Evolutionary conservation across 1,140 invertebrate species (phyloP), one percentile per base, ranked within the genome.

Genomic region (Drosophila sp.): DNA sequence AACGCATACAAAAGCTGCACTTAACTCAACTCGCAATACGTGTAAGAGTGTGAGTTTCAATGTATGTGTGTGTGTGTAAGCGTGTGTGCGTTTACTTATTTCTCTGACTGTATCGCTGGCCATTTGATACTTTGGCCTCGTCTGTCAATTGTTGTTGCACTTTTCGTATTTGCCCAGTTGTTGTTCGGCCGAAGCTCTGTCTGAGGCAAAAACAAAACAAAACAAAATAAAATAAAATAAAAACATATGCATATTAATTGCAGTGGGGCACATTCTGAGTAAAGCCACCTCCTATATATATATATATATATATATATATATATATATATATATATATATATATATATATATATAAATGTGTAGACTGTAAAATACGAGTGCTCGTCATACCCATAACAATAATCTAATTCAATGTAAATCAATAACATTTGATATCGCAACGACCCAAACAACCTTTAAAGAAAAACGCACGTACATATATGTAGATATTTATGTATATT

Each of bases 241-340:
- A 86, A 87, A 82, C 82, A 87, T 76, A 82, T 87, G 82, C 78
- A 87, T 87, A 87, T 87, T 87, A 87, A 87, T 87, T 87, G 72
- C 78, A 80, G 65, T 61, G 61, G 29, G 50, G 61, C 67, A 61
- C 63, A 77, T 84, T 86, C 83, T 76, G 82, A 78, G 46, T 50
- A 50, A 50, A 32, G 25, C 46, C 13, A 50, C 46, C 18, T n/a
- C 25, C 8, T 50, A 32, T 14, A 50, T n/a, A 45, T 29, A 29
- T 29, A n/a, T n/a, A n/a, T n/a, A n/a, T n/a, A n/a, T n/a, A n/a
- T n/a, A n/a, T 27, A 5, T 27, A 27, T 27, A 27, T 27, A 29
- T 14, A 48, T n/a, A 62, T 21, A 43, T 9, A 43, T 7, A 29
- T 9, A 46, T 13, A 34, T 9, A 58, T 34, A 59, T 13, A 11